Evolutionary conservation across 2,888 invertebrate genomes (phyloP).

Genomic region (Spodoptera littoralis): DNA sequence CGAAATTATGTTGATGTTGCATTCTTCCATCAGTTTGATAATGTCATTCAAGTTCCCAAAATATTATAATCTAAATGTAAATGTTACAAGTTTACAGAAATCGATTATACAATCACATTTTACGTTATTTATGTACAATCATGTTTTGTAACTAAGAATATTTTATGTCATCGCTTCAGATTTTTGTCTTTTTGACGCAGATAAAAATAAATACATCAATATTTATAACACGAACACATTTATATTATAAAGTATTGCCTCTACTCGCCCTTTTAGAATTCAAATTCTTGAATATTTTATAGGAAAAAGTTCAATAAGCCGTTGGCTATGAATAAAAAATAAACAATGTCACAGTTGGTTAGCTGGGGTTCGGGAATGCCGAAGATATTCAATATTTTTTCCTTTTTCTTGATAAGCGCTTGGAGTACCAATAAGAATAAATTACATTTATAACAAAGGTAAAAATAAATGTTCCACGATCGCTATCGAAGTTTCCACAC

Average conservation of each 20-base stretch:
- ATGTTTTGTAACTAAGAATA: not conserved
- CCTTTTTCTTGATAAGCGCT: conserved; percentile 15
- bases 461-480: conserved; percentile 20
- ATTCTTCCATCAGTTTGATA: no score
- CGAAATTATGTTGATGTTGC: no score
- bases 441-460: conserved; percentile 23
- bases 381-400: conserved; percentile 30
- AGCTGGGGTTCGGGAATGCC: conserved; percentile 20
- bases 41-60: no score
- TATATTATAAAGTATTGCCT: no score
- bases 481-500: conserved; percentile 21
- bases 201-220: not conserved
- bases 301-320: conserved; percentile 17
- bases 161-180: no score
- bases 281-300: conserved; percentile 26
- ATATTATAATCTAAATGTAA: no score
- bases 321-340: conserved; percentile 15
- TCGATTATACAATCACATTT: no score
- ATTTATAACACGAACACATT: no score
- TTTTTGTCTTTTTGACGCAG: not conserved
- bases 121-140: not conserved
- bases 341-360: conserved; percentile 37
- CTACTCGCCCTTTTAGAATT: conserved; percentile 6
- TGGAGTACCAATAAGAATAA: conserved; percentile 29
- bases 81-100: no score